Conservation (phyloP, 2,113 vertebrate genomes). For the Perccottus glenii region DNA sequence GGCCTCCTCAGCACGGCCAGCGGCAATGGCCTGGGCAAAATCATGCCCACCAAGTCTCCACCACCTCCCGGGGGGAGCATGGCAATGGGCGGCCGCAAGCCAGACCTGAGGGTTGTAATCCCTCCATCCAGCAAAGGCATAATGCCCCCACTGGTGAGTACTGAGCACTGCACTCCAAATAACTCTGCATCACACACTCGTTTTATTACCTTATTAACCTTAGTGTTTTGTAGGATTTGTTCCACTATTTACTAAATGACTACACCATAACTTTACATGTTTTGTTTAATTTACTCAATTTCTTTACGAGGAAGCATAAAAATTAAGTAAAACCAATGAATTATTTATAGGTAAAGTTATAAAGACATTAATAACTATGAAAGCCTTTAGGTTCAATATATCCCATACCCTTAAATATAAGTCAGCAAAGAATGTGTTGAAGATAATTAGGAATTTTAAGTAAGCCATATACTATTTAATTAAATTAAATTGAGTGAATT, state of each 20-base stretch:
- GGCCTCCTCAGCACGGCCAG: constrained; percentile 86
- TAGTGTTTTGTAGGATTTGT: constrained; percentile 20
- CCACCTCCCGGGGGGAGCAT: constrained; percentile 91
- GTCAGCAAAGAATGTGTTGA: too few species aligned
- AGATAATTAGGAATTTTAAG: too few species aligned
- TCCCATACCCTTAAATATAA: too few species aligned
- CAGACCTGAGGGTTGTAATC: constrained; percentile 97
- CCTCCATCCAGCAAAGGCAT: constrained; percentile 96
- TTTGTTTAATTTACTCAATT: too few species aligned
- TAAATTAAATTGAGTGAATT: too few species aligned
- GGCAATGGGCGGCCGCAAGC: constrained; percentile 92
- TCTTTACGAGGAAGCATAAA: too few species aligned
- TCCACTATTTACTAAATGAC: background rate
- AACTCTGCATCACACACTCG: constrained; percentile 36
- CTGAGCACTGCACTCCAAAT: constrained; percentile 45
- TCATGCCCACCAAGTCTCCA: constrained; percentile 96
- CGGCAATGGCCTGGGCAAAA: constrained; percentile 92
- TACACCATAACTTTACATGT: constrained; percentile 4
- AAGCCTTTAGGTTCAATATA: too few species aligned
- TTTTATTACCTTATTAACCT: constrained; percentile 27
- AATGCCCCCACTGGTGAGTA: constrained; percentile 98
- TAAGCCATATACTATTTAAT: too few species aligned
- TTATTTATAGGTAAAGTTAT: too few species aligned
- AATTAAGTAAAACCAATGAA: too few species aligned
- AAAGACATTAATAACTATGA: too few species aligned